phyloP scores from a whole-genome alignment of 2,113 vertebrate genomes.

The Eolophus roseicapilla region DNA sequence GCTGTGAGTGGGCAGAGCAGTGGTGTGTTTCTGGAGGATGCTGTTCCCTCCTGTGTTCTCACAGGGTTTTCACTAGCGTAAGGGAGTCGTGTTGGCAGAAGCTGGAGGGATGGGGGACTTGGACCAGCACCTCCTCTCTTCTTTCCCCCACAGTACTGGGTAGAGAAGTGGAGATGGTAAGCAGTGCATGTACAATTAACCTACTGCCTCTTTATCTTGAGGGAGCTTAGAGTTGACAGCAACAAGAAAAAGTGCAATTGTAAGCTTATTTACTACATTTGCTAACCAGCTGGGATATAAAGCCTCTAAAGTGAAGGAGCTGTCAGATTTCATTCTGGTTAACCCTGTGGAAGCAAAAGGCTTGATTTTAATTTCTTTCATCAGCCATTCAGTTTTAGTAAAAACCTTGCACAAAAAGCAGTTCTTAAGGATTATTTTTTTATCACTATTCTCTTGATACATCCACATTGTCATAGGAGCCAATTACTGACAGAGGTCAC shows the following conservation, averaged over 20 bases:
- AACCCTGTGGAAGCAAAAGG: not conserved
- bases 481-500: not conserved
- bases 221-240: conserved; percentile 12
- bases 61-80: not conserved
- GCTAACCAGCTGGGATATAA: conserved; percentile 45
- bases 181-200: not conserved
- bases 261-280: conserved; percentile 59
- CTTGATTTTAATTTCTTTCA: conserved; percentile 16
- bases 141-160: not conserved
- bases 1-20: not conserved
- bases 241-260: conserved; percentile 37
- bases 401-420: not conserved
- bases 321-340: conserved; percentile 35
- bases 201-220: not conserved
- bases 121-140: not conserved
- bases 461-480: not conserved
- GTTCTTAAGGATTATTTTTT: not conserved
- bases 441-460: not conserved
- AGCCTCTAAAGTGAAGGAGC: not conserved
- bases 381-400: not conserved
- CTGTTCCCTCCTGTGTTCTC: not conserved
- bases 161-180: not conserved
- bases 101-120: not conserved
- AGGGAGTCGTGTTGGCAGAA: not conserved
- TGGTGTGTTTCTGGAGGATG: not conserved